phyloP scores from a whole-genome alignment of 2,888 invertebrate species.

The Cantharis rustica region DNA sequence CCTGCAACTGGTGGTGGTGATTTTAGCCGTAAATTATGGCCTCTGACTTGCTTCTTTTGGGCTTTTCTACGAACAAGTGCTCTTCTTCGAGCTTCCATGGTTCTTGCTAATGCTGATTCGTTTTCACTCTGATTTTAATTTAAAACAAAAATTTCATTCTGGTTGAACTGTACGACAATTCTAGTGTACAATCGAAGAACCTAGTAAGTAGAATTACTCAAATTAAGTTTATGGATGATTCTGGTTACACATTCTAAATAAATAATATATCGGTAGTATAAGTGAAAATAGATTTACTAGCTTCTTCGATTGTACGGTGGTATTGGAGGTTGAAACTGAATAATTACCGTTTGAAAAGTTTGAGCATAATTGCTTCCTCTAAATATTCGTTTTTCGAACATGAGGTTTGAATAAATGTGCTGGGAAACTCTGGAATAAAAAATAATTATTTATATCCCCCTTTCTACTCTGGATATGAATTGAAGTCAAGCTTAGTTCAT shows the following conservation, averaged over 20 bases:
- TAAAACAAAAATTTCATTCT: background rate
- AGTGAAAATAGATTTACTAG: too few species aligned
- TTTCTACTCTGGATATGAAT: too few species aligned
- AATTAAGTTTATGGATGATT: too few species aligned
- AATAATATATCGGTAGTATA: too few species aligned
- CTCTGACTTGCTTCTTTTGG: conserved; percentile 61
- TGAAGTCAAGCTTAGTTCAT: too few species aligned
- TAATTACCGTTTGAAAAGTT: conserved; percentile 47
- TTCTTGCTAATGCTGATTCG: conserved; percentile 52
- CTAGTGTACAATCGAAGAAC: too few species aligned
- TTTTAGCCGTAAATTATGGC: conserved; percentile 61
- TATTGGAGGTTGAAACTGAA: too few species aligned
- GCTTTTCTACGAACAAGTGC: conserved; percentile 75
- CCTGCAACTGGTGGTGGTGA: conserved; percentile 73
- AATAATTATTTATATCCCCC: background rate
- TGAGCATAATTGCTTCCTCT: conserved; percentile 80
- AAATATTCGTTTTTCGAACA: conserved; percentile 87
- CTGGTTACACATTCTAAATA: too few species aligned
- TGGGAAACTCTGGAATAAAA: conserved; percentile 55
- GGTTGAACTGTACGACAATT: too few species aligned
- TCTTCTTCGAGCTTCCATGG: conserved; percentile 71
- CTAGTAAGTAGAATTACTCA: too few species aligned
- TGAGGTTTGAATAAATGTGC: conserved; percentile 77
- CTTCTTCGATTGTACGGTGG: too few species aligned
- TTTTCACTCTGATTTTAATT: conserved; percentile 55